Evolutionary conservation across 2,797 vertebrate genomes (phyloP).

Genomic region (Taeniopygia guttata): DNA sequence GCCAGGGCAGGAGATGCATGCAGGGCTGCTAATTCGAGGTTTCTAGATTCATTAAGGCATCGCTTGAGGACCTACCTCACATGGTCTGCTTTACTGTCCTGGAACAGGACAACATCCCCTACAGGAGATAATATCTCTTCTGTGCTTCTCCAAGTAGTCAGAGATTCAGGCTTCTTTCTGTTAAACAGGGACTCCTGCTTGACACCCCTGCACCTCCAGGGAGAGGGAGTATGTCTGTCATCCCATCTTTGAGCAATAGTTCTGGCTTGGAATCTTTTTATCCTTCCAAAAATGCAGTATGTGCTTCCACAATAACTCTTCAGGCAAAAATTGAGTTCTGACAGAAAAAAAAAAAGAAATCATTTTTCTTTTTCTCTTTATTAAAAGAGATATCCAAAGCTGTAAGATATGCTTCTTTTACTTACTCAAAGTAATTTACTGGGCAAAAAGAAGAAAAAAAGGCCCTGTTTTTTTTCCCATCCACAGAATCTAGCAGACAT

Average conservation of each 20-base stretch:
- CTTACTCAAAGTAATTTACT: background rate
- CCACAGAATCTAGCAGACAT: background rate
- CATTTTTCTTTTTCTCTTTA: background rate
- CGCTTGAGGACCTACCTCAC: background rate
- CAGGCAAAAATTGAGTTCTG: background rate
- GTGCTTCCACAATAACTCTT: background rate
- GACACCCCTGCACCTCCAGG: accelerated
- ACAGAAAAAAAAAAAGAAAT: background rate
- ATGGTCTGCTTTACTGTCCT: background rate
- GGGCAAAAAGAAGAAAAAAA: background rate
- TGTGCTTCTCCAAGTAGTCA: background rate
- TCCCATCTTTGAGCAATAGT: background rate
- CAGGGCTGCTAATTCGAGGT: background rate
- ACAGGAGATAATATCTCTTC: background rate
- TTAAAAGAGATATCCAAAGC: background rate
- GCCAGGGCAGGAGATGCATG: background rate
- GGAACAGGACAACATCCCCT: background rate
- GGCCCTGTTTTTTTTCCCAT: background rate
- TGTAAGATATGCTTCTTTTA: background rate
- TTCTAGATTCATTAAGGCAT: background rate
- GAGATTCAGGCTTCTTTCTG: background rate
- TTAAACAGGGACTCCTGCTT: background rate
- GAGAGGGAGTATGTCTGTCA: background rate
- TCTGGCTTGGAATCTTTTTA: background rate
- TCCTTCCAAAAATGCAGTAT: background rate